Evolutionary conservation across 1,140 invertebrate genomes (phyloP), one percentile per base, ranked within the genome.

Genomic region (Chironomus striatipennis): DNA sequence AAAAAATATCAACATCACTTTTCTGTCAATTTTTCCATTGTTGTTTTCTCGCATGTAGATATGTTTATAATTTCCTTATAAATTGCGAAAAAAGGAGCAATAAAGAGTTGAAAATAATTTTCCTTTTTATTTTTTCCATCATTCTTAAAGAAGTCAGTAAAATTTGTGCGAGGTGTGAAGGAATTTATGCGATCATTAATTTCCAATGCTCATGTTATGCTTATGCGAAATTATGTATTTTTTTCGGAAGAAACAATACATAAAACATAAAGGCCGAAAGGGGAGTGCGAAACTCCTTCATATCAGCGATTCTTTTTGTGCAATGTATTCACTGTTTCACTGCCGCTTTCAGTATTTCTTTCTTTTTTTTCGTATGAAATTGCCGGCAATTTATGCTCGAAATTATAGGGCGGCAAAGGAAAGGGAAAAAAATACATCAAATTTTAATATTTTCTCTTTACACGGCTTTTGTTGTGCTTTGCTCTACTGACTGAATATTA

Each of bases 381-480:
- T 70, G 65, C 65, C 65, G 65, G 65, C 65, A 70, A 70, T 70
- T 70, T 70, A 70, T 20, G 65, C 18, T 18, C 47, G n/a, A 70
- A 70, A 70, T 70, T 70, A 70, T 70, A 70, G 65, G 65, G 65
- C 65, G 65, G 65, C 65, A 21, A 70, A 18, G 65, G 65, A 18
- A 21, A 70, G 65, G 9, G 8, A 15, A 70, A 21, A 70, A 70
- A 70, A 70, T 18, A 20, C 20, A 70, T 70, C 65, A 70, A 70
- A 70, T 70, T 70, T 70, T 70, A 70, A 70, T 70, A 70, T 70
- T 70, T 70, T 57, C 47, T 57, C 47, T 57, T 57, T 57, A 57
- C 47, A 57, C 47, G 47, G 47, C 47, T 15, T 57, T 57, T 57
- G 12, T 57, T 34, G 12, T n/a, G 43, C 47, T 57, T 57, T n/a